phyloP scores from a whole-genome alignment of 2,113 vertebrate species.

The Pygoscelis adeliae region DNA sequence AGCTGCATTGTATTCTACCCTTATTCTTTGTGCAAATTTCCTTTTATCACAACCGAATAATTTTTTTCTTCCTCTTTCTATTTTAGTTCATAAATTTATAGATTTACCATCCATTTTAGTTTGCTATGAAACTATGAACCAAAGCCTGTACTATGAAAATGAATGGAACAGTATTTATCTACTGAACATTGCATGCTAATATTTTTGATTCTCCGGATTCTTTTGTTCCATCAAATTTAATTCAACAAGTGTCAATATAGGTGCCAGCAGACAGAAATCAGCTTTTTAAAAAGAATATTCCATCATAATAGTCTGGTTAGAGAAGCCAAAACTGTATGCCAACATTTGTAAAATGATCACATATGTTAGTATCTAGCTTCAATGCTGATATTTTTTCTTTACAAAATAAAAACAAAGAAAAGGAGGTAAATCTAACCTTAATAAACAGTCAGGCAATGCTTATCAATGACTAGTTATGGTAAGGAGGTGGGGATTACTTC shows the following conservation, averaged over 20 bases:
- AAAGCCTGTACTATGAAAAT: background rate
- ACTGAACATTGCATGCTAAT: background rate
- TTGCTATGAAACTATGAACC: background rate
- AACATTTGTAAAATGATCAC: background rate
- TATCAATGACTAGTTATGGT: background rate
- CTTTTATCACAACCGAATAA: background rate
- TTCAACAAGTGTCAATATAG: background rate
- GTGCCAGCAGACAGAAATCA: background rate
- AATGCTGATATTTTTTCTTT: background rate
- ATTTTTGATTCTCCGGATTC: background rate
- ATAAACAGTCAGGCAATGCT: background rate
- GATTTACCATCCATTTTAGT: background rate
- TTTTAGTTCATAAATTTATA: background rate
- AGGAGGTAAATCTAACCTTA: background rate
- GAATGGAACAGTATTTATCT: background rate
- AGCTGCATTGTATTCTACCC: slow-evolving; percentile 29
- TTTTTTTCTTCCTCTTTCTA: slow-evolving; percentile 36
- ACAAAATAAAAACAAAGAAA: background rate
- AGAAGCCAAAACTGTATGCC: background rate
- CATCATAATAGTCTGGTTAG: background rate
- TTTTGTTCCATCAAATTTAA: background rate
- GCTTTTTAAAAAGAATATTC: background rate
- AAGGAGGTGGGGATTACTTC: background rate
- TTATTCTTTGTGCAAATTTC: slow-evolving; percentile 3
- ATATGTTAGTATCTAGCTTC: background rate